Conservation (phyloP, 92 coral and sea anemone species). For the Micromussa lordhowensis region DNA sequence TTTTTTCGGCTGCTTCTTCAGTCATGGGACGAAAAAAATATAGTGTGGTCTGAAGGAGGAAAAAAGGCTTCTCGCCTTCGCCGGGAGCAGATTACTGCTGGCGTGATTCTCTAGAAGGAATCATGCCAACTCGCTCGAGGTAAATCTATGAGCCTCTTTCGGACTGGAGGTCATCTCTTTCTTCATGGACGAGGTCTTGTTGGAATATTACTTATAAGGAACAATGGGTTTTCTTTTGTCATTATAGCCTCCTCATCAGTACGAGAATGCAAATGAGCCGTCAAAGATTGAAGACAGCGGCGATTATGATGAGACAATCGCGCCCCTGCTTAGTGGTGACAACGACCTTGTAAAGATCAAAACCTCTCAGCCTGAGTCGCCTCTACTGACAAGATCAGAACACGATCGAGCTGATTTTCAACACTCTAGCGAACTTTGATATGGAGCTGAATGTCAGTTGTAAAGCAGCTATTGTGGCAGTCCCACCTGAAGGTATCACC, state of each 20-base stretch:
- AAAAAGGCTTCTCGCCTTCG: no score
- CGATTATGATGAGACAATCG: constrained; percentile 1
- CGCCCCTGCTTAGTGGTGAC: constrained; percentile 6
- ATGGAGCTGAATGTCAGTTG: neutral
- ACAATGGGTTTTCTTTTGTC: neutral
- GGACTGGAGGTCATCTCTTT: neutral
- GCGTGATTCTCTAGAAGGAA: no score
- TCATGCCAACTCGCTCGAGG: no score
- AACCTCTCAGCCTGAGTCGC: neutral
- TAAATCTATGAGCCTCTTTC: no score
- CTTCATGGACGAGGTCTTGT: neutral
- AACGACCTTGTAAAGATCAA: neutral
- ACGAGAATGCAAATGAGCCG: neutral
- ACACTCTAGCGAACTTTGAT: neutral
- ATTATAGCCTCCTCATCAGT: neutral
- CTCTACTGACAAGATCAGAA: neutral
- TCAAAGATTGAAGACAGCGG: neutral
- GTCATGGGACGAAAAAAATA: no score
- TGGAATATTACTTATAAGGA: neutral
- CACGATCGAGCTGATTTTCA: neutral
- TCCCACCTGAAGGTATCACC: neutral
- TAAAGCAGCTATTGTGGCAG: neutral
- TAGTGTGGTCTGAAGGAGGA: no score
- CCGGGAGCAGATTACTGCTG: no score
- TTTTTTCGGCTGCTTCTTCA: no score